Evolutionary conservation across 2,888 invertebrate species (phyloP).

Genomic region (Caradrina kadenii): DNA sequence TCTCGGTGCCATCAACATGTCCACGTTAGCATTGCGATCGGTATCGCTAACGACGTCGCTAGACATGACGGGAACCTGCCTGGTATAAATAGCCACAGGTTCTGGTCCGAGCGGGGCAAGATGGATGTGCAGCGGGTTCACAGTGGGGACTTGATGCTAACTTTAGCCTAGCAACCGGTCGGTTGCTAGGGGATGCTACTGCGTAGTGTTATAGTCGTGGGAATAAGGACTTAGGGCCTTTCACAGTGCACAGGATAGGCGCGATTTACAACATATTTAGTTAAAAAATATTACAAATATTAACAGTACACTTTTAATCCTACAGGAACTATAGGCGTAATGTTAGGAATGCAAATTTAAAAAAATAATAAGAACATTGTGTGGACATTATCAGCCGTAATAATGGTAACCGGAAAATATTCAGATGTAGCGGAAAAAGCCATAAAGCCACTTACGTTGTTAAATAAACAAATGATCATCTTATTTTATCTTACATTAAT

Average conservation of each 20-base stretch:
- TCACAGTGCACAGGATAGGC: not conserved
- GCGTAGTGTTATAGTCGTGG: not conserved
- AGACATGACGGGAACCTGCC: conserved; percentile 50
- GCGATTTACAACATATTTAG: not conserved
- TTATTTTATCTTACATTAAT: too few species aligned
- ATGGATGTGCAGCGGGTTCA: conserved; percentile 15
- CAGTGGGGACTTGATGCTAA: conserved; percentile 25
- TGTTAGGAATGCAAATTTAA: too few species aligned
- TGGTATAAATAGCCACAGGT: conserved; percentile 56
- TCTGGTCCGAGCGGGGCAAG: conserved; percentile 36
- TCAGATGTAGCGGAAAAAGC: not conserved
- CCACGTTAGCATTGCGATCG: conserved; percentile 16
- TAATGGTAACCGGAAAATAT: not conserved
- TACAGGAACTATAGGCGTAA: too few species aligned
- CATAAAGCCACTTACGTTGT: too few species aligned
- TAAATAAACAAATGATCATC: too few species aligned
- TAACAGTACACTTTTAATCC: too few species aligned
- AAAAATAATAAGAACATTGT: too few species aligned
- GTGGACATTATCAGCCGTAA: too few species aligned
- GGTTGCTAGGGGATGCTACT: conserved; percentile 35
- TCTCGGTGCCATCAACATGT: not conserved
- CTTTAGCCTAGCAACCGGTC: conserved; percentile 35
- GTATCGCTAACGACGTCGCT: conserved; percentile 20
- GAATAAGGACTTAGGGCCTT: not conserved
- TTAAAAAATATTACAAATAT: not conserved